phyloP scores from a whole-genome alignment of 2,113 vertebrate species.

The Hippocampus comes region DNA sequence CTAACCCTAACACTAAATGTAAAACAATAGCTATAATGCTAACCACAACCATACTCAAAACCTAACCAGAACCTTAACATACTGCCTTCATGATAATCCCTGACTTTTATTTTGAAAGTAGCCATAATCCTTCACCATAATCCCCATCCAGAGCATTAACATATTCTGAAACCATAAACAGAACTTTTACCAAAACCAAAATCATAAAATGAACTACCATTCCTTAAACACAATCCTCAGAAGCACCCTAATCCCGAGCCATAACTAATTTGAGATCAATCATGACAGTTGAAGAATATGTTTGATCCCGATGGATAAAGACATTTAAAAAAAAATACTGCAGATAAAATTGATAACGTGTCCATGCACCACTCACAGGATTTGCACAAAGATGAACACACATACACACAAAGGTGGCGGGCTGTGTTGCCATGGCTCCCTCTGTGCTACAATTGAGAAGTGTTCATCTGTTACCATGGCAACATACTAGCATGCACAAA shows the following conservation, averaged over 20 bases:
- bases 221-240: too few relatives aligned
- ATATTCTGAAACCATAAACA: too few relatives aligned
- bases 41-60: too few relatives aligned
- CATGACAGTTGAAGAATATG: not conserved
- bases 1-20: too few relatives aligned
- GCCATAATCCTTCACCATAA: not conserved
- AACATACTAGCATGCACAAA: not conserved
- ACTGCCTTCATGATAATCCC: not conserved
- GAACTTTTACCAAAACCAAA: too few relatives aligned
- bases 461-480: not conserved
- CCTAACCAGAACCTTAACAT: too few relatives aligned
- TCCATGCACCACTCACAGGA: not conserved
- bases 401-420: not conserved
- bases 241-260: too few relatives aligned
- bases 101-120: not conserved
- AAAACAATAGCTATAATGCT: too few relatives aligned
- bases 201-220: too few relatives aligned
- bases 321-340: not conserved
- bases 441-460: slow-evolving; percentile 2
- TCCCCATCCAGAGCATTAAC: too few relatives aligned
- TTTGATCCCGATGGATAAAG: not conserved
- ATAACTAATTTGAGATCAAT: not conserved
- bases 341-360: not conserved
- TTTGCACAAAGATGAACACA: not conserved
- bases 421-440: slow-evolving; percentile 6